Conservation (phyloP, 2,113 vertebrate species). For the Caranx ignobilis region DNA sequence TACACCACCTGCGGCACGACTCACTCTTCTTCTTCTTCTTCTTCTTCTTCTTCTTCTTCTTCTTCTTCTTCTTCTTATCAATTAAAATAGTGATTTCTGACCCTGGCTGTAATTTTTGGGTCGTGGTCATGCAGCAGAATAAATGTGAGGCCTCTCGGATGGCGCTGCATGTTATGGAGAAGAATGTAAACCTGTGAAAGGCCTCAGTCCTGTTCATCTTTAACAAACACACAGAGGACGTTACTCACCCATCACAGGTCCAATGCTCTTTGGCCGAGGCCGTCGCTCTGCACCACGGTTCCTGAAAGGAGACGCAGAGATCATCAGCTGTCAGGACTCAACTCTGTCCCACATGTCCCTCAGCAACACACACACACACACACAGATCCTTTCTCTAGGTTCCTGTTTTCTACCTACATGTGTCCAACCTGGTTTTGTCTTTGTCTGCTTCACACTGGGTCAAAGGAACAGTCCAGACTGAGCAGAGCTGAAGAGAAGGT, state of each 20-base stretch:
- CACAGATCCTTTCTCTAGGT: neutral
- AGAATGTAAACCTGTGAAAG: no score
- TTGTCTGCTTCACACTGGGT: neutral
- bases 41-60: no score
- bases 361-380: neutral
- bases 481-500: neutral
- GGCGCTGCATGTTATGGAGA: no score
- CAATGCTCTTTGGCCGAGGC: conserved; percentile 61
- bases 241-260: conserved; percentile 73
- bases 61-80: no score
- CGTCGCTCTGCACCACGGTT: conserved; percentile 64
- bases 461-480: conserved; percentile 26
- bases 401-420: neutral
- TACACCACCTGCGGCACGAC: no score
- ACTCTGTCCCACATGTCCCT: neutral
- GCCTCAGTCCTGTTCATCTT: no score
- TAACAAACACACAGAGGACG: neutral
- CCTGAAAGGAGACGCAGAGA: conserved; percentile 68
- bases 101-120: no score
- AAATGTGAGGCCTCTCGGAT: no score
- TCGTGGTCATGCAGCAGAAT: no score
- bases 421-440: neutral
- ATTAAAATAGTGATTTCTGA: no score
- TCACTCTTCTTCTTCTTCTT: no score
- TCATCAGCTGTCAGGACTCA: conserved; percentile 38